Evolutionary conservation across 2,113 vertebrate genomes (phyloP).

Genomic region (Trematomus loennbergii): DNA sequence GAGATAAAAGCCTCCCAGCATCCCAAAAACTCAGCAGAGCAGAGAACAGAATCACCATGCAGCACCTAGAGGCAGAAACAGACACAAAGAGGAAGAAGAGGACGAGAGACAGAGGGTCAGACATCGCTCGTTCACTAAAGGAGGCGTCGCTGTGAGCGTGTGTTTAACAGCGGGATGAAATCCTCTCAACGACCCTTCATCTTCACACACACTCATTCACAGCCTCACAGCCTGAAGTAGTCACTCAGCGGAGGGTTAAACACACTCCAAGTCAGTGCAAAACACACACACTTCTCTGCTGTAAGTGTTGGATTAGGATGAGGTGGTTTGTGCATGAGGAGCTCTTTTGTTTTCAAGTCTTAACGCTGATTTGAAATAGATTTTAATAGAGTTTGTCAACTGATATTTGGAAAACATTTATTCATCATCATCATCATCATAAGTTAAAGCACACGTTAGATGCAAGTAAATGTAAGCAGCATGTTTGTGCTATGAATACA

Average conservation of each 20-base stretch:
- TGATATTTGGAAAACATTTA: too few relatives aligned
- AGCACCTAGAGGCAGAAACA: constrained; percentile 21
- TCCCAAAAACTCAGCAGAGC: neutral
- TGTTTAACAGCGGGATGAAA: constrained; percentile 38
- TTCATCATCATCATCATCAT: too few relatives aligned
- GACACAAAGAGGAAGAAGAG: constrained; percentile 13
- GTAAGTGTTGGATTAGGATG: neutral
- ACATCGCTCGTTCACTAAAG: constrained; percentile 27
- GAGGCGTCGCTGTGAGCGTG: constrained; percentile 24
- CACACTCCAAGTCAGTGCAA: neutral
- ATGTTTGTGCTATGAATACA: neutral
- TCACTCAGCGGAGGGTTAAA: neutral
- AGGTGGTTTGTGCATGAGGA: neutral
- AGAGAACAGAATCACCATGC: neutral
- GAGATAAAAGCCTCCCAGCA: neutral
- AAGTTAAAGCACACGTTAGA: too few relatives aligned
- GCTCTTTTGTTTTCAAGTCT: neutral
- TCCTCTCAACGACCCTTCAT: constrained; percentile 45
- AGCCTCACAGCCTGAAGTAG: constrained; percentile 1
- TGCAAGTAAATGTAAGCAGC: too few relatives aligned
- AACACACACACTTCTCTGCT: neutral
- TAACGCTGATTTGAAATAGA: neutral
- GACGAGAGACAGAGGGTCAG: constrained; percentile 21
- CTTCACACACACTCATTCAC: constrained; percentile 36
- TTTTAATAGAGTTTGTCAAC: too few relatives aligned